A percentile compares a stretch with the other conserved stretches of the same genome.
Conservation (phyloP, 1,140 invertebrate species). For the Drosophila nikananu region DNA sequence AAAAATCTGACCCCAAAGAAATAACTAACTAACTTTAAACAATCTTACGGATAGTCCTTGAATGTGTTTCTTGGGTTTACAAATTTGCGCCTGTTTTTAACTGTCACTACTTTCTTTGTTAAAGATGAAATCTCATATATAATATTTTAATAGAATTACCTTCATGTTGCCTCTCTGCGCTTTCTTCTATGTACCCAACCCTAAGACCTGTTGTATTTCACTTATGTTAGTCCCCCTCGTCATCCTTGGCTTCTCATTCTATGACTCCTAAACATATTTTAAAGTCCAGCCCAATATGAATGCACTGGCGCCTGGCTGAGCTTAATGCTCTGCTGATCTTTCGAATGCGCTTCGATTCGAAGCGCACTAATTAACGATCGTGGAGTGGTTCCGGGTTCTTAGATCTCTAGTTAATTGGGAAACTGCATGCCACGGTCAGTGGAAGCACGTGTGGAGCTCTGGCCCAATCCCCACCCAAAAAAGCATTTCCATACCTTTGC, state of each 20-base stretch:
- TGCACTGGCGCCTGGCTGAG: slow-evolving; percentile 24
- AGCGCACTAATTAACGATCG: slow-evolving; percentile 55
- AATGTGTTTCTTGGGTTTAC: too few relatives aligned
- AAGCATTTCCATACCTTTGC: slow-evolving; percentile 53
- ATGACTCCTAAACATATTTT: slow-evolving; percentile 2
- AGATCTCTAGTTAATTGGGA: slow-evolving; percentile 47
- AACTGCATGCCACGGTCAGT: slow-evolving; percentile 34
- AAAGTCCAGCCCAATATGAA: slow-evolving; percentile 22
- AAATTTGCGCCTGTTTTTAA: too few relatives aligned
- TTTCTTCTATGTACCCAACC: background rate
- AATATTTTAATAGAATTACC: background rate
- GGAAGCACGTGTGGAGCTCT: slow-evolving; percentile 12
- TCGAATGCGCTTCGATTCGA: slow-evolving; percentile 29
- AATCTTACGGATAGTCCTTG: background rate
- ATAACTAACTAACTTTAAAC: background rate
- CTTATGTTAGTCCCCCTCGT: background rate
- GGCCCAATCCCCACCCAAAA: background rate
- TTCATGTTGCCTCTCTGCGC: background rate
- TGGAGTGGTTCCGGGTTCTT: slow-evolving; percentile 52
- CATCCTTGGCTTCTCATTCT: slow-evolving; percentile 28
- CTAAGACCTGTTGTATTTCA: background rate
- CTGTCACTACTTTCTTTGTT: background rate
- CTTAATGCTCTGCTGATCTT: slow-evolving; percentile 60
- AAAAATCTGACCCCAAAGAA: too few relatives aligned
- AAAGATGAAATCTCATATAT: background rate